Conservation (phyloP, 2,113 vertebrate genomes). For the Anas platyrhynchos region DNA sequence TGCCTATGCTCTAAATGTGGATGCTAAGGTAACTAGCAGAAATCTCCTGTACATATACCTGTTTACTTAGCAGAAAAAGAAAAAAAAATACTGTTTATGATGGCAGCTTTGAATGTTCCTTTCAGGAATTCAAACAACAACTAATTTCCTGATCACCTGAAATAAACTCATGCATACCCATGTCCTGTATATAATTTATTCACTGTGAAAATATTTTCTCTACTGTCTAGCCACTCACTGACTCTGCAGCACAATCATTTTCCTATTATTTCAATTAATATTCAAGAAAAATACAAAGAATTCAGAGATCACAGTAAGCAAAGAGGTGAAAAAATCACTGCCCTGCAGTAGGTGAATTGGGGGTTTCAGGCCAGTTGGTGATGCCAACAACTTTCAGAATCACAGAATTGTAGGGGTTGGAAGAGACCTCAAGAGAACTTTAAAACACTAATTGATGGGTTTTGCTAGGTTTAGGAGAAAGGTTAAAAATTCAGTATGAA, state of each 20-base stretch:
- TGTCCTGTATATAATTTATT: neutral
- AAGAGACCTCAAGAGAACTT: neutral
- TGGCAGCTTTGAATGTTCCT: slow-evolving; percentile 12
- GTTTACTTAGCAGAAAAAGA: neutral
- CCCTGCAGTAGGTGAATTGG: neutral
- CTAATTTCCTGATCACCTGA: slow-evolving; percentile 15
- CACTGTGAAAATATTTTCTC: slow-evolving; percentile 10
- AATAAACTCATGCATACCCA: neutral
- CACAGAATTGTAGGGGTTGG: too few species aligned
- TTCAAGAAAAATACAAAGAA: slow-evolving; percentile 23
- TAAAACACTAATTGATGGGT: slow-evolving; percentile 1
- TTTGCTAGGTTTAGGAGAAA: slow-evolving; percentile 37
- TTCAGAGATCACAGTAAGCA: slow-evolving; percentile 16
- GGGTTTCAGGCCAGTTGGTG: neutral
- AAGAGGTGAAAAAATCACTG: neutral
- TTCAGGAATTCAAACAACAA: slow-evolving; percentile 23
- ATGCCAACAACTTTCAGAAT: neutral
- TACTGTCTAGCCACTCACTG: neutral
- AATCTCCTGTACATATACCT: neutral
- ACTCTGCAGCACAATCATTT: neutral
- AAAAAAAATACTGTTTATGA: neutral
- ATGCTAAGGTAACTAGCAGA: neutral
- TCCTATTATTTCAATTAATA: slow-evolving; percentile 9
- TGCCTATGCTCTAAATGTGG: neutral
- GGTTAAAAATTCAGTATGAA: neutral